Evolutionary conservation across 2,888 invertebrate genomes (phyloP).

Genomic region (Agapetus fuscipes): DNA sequence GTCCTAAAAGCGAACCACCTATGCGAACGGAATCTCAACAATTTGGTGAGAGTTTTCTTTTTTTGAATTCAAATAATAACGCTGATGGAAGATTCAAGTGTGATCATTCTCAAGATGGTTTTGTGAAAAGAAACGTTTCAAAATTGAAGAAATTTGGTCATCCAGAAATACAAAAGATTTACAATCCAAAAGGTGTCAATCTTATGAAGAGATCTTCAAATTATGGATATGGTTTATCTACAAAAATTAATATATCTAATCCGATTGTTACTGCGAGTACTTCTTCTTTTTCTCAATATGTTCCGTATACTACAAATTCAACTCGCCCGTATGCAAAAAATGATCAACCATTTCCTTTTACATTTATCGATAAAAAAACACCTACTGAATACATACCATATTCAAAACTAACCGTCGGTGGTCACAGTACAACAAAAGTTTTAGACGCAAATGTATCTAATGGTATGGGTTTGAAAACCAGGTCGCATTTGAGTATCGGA

Average conservation of each 20-base stretch:
- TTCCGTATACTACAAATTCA: too few relatives aligned
- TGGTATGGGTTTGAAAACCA: not conserved
- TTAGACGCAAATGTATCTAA: conserved; percentile 22
- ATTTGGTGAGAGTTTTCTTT: too few relatives aligned
- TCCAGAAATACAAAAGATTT: conserved; percentile 19
- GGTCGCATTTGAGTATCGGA: too few relatives aligned
- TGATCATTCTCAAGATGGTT: not conserved
- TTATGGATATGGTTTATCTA: not conserved
- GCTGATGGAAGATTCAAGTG: too few relatives aligned
- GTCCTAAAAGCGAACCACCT: too few relatives aligned
- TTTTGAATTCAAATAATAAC: too few relatives aligned
- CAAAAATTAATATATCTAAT: not conserved
- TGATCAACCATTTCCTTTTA: too few relatives aligned
- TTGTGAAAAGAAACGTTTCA: conserved; percentile 10
- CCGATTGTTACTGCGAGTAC: too few relatives aligned
- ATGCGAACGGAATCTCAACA: too few relatives aligned
- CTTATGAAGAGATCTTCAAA: conserved; percentile 1
- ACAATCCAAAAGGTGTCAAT: conserved; percentile 10
- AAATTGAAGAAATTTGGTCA: conserved; percentile 17
- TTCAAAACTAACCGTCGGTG: conserved; percentile 39
- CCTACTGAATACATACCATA: conserved; percentile 45
- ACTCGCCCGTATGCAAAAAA: too few relatives aligned
- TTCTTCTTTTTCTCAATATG: too few relatives aligned
- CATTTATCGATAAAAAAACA: too few relatives aligned
- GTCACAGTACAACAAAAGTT: conserved; percentile 32